phyloP scores from a whole-genome alignment of 2,797 vertebrate species.

The Tamandua tetradactyla region DNA sequence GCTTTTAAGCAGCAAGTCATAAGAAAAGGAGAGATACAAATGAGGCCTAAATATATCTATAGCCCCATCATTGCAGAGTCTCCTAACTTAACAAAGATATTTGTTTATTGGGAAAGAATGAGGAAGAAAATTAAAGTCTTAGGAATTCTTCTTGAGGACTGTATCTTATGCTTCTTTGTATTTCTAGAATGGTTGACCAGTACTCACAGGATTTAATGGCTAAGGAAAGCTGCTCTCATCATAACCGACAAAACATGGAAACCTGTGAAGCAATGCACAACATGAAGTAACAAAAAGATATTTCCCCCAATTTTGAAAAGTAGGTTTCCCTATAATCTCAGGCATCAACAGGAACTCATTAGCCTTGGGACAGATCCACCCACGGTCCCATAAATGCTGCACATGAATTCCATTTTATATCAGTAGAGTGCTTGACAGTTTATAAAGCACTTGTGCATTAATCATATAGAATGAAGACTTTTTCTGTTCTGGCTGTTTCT shows the following conservation, averaged over 20 bases:
- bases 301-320: neutral
- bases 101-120: neutral
- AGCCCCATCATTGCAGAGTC: neutral
- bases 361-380: neutral
- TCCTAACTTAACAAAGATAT: neutral
- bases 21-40: neutral
- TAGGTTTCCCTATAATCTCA: neutral
- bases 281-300: neutral
- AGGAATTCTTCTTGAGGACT: neutral
- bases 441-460: slow-evolving; percentile 34
- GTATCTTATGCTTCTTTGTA: neutral
- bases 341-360: neutral
- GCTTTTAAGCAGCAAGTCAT: neutral
- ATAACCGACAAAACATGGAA: neutral
- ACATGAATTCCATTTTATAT: neutral
- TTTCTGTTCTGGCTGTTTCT: slow-evolving; percentile 21
- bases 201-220: neutral
- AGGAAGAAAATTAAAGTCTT: neutral
- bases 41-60: neutral
- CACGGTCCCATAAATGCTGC: neutral
- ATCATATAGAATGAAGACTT: slow-evolving; percentile 28
- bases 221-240: neutral
- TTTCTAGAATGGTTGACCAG: neutral
- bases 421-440: neutral
- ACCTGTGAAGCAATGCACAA: neutral